Evolutionary conservation across 2,113 vertebrate genomes (phyloP).

Genomic region (Pachyramphus minor): DNA sequence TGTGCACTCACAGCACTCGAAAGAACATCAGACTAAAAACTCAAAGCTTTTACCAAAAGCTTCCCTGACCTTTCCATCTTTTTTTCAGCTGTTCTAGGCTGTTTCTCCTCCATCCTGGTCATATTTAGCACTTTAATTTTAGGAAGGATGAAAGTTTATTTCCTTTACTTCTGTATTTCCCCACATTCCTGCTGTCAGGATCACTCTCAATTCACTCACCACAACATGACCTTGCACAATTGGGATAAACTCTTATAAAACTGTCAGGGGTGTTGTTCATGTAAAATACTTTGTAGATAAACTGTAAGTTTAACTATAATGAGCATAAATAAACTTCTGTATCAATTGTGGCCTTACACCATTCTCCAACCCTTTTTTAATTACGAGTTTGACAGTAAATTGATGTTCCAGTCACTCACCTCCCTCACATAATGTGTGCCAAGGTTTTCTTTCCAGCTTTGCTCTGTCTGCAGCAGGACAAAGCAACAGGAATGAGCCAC

Average conservation of each 20-base stretch:
- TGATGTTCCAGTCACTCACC: neutral
- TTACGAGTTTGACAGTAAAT: neutral
- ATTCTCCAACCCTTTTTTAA: neutral
- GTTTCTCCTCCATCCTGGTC: neutral
- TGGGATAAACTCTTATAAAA: neutral
- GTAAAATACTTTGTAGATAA: conserved; percentile 13
- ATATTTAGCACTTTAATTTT: neutral
- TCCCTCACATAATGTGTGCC: neutral
- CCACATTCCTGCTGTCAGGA: neutral
- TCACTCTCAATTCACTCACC: neutral
- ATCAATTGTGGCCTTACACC: neutral
- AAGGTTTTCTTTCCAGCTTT: neutral
- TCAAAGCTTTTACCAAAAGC: neutral
- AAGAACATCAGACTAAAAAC: neutral
- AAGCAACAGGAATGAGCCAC: neutral
- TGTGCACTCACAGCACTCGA: neutral
- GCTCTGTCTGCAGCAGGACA: neutral
- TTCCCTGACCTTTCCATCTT: rapidly evolving
- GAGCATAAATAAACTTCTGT: neutral
- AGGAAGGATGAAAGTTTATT: neutral
- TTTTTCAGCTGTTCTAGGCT: neutral
- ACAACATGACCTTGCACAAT: neutral
- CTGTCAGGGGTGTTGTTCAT: neutral
- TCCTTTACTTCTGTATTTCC: neutral
- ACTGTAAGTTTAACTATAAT: neutral